These are phyloP conservation scores for Parazoanthus atlanticus DNA, from an alignment of 92 coral and sea anemone species.

Conservation along the genomic window DNA sequence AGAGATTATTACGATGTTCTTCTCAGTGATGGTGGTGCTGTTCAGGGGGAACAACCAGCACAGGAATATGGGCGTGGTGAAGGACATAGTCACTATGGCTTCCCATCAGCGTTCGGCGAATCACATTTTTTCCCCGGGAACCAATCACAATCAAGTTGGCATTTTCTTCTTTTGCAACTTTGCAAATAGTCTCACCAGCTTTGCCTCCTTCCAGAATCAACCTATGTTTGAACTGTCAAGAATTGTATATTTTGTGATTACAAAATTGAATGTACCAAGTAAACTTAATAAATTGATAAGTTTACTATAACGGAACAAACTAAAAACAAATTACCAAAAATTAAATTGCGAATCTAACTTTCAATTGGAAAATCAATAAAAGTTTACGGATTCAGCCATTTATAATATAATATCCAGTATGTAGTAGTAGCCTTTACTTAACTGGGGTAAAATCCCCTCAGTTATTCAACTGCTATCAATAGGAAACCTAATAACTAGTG, in stretches of 20 bases:
- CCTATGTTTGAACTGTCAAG: slow-evolving; percentile 9
- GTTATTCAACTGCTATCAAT: too few species aligned
- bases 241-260: not conserved
- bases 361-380: too few species aligned
- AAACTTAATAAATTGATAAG: too few species aligned
- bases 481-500: too few species aligned
- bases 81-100: slow-evolving; percentile 31
- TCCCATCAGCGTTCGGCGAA: slow-evolving; percentile 44
- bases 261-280: too few species aligned
- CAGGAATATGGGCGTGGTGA: slow-evolving; percentile 32
- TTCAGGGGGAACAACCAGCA: slow-evolving; percentile 29
- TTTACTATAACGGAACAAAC: too few species aligned
- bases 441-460: too few species aligned
- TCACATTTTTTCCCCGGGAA: not conserved
- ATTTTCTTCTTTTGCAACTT: slow-evolving; percentile 36
- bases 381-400: too few species aligned
- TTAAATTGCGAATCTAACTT: too few species aligned
- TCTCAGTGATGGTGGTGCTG: slow-evolving; percentile 9
- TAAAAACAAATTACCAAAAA: too few species aligned
- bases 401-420: too few species aligned
- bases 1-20: not conserved
- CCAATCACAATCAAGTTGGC: slow-evolving; percentile 33
- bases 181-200: slow-evolving; percentile 36
- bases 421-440: too few species aligned
- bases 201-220: slow-evolving; percentile 28